Percentiles rank a stretch among this genome's conserved stretches.
Evolutionary conservation across 1,140 invertebrate species (phyloP).

Genomic region (Lucilia cuprina): DNA sequence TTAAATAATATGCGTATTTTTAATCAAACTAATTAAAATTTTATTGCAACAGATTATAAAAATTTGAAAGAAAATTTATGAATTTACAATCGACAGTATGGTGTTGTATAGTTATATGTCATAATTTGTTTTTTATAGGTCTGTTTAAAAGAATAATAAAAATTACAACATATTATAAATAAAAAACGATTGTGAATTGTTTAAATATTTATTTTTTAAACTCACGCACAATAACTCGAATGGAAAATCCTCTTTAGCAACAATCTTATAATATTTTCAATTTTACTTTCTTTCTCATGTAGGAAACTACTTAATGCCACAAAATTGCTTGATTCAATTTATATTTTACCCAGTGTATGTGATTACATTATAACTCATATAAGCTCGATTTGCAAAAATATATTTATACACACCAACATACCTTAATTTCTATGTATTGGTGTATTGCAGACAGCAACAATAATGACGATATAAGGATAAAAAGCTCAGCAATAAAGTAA

Average conservation of each 20-base stretch:
- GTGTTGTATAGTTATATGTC: too few relatives aligned
- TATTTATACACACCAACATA: not conserved
- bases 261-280: not conserved
- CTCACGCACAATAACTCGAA: not conserved
- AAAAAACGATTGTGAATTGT: too few relatives aligned
- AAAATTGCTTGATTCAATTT: constrained; percentile 2
- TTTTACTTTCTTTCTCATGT: not conserved
- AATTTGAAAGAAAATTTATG: not conserved
- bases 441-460: too few relatives aligned
- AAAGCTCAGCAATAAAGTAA: not conserved
- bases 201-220: too few relatives aligned
- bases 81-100: too few relatives aligned
- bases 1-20: too few relatives aligned
- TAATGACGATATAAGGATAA: not conserved
- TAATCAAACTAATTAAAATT: not conserved
- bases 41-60: not conserved
- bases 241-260: not conserved
- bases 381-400: not conserved
- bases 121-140: too few relatives aligned
- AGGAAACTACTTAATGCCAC: not conserved
- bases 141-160: too few relatives aligned
- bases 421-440: too few relatives aligned
- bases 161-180: too few relatives aligned
- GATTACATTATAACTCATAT: not conserved
- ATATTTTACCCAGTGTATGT: not conserved